A percentile compares a stretch with the other conserved stretches of the same genome.
Conservation (phyloP, 2,888 invertebrate species). For the Drosophila mulleri region DNA sequence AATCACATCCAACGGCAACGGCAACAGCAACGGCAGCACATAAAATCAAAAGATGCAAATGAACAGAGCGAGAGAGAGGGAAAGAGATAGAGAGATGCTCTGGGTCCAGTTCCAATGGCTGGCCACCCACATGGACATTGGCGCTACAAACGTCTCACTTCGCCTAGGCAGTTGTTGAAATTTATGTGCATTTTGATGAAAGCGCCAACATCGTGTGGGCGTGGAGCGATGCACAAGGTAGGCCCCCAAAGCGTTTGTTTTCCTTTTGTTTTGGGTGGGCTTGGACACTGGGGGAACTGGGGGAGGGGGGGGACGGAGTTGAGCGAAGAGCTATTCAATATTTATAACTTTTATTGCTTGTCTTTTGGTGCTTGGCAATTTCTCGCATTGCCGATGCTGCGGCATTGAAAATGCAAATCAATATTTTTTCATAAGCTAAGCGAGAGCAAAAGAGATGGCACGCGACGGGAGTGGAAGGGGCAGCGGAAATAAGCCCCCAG, state of each 20-base stretch:
- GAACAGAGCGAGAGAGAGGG: constrained; percentile 5
- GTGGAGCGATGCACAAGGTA: constrained; percentile 45
- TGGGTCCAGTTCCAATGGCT: constrained; percentile 54
- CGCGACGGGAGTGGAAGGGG: not conserved
- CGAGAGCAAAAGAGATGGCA: not conserved
- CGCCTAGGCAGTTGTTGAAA: constrained; percentile 57
- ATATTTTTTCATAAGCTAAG: constrained; percentile 20
- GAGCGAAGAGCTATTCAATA: constrained; percentile 52
- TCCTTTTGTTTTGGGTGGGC: constrained; percentile 13
- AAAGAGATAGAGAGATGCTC: not conserved
- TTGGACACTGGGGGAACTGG: not conserved
- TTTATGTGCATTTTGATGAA: constrained; percentile 78
- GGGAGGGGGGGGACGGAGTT: too few species aligned
- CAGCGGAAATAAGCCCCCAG: constrained; percentile 11
- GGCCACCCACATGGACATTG: constrained; percentile 75
- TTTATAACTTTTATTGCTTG: constrained; percentile 66
- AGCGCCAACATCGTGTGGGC: constrained; percentile 69
- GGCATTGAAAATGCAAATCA: constrained; percentile 56
- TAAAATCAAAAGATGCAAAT: constrained; percentile 72
- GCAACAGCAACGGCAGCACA: constrained; percentile 36
- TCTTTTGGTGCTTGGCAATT: constrained; percentile 49
- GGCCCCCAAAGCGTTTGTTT: constrained; percentile 19
- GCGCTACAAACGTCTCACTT: constrained; percentile 77
- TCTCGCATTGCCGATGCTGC: constrained; percentile 42
- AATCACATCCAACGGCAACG: constrained; percentile 62